phyloP scores from a whole-genome alignment of 1,140 invertebrate genomes.

The Diuraphis noxia region DNA sequence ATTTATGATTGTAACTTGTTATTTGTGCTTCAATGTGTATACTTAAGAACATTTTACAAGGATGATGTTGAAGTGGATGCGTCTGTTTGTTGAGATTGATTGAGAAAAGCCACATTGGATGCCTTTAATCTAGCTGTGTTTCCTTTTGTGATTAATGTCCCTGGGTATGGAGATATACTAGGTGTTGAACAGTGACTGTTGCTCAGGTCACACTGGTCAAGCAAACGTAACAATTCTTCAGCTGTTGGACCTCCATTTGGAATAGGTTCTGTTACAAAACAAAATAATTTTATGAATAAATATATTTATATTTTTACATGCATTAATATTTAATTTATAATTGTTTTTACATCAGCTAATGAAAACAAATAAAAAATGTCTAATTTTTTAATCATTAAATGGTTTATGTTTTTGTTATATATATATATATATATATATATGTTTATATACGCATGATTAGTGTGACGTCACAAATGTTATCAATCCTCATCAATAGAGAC shows the following conservation, averaged over 20 bases:
- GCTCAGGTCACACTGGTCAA: slow-evolving; percentile 92
- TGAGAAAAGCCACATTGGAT: slow-evolving; percentile 74
- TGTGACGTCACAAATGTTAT: too few species aligned
- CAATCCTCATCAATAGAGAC: too few species aligned
- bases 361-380: too few species aligned
- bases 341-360: background rate
- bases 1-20: background rate
- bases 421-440: too few species aligned
- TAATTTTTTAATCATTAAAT: background rate
- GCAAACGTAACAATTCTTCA: slow-evolving; percentile 82
- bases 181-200: slow-evolving; percentile 82
- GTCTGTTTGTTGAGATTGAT: slow-evolving; percentile 61
- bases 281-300: background rate
- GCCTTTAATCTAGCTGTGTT: slow-evolving; percentile 71
- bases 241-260: slow-evolving; percentile 82
- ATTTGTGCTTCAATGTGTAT: background rate
- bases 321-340: too few species aligned
- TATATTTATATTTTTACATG: too few species aligned
- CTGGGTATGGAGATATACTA: slow-evolving; percentile 80
- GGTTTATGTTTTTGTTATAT: background rate
- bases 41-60: background rate
- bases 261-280: background rate
- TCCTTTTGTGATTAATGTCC: slow-evolving; percentile 60
- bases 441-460: too few species aligned
- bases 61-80: slow-evolving; percentile 41